Percentiles rank a stretch among this genome's conserved stretches.
Conservation (phyloP, 2,888 invertebrate species). For the Xestia ashworthii region DNA sequence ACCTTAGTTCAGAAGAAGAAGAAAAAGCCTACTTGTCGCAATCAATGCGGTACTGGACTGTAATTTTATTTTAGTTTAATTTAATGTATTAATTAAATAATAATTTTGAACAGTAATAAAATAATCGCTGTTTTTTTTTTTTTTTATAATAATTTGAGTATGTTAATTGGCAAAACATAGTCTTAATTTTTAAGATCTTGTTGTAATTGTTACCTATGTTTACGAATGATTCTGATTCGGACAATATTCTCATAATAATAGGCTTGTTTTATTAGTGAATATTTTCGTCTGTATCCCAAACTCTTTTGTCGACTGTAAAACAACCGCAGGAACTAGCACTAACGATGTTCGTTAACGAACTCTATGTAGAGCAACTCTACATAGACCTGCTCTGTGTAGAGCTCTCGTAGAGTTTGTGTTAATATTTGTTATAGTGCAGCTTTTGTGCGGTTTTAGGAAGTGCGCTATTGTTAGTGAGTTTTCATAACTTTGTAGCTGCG, state of each 20-base stretch:
- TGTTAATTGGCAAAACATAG: too few species aligned
- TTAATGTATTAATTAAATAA: too few species aligned
- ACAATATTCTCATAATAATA: not conserved
- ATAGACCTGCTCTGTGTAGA: conserved; percentile 11
- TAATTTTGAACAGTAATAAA: too few species aligned
- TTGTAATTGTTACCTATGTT: too few species aligned
- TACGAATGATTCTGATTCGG: too few species aligned
- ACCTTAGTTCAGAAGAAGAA: too few species aligned
- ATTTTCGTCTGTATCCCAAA: not conserved
- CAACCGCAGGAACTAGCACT: conserved; percentile 35
- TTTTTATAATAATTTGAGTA: too few species aligned
- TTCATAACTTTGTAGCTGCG: conserved; percentile 18
- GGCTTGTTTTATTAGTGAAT: not conserved
- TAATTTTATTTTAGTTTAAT: too few species aligned
- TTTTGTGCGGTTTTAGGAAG: conserved; percentile 25
- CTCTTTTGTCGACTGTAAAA: conserved; percentile 26
- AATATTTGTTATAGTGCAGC: conserved; percentile 21
- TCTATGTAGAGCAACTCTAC: conserved; percentile 12
- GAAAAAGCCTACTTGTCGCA: too few species aligned
- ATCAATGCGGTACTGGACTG: too few species aligned
- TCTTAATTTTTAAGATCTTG: too few species aligned
- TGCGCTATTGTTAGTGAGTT: conserved; percentile 6
- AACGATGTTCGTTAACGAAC: conserved; percentile 49
- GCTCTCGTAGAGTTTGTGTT: conserved; percentile 23
- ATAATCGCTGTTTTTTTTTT: too few species aligned